phyloP scores from a whole-genome alignment of 2,113 vertebrate genomes.

The Callithrix jacchus region DNA sequence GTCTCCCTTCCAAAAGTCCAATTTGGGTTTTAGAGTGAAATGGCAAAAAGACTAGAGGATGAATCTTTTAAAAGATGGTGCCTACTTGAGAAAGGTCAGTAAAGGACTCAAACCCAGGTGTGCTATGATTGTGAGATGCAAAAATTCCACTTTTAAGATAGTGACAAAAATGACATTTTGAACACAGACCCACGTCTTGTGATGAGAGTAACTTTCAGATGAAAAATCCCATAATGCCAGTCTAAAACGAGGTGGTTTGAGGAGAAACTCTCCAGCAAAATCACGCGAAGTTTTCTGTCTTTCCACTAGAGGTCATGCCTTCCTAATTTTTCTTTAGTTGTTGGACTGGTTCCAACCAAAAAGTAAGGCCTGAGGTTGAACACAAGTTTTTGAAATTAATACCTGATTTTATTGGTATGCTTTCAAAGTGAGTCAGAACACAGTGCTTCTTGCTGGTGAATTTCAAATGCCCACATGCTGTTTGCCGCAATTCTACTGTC shows the following conservation, averaged over 20 bases:
- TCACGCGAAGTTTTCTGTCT: fast-evolving
- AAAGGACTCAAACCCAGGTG: not conserved
- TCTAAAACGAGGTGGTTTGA: not conserved
- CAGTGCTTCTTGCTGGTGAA: not conserved
- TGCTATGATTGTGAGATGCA: not conserved
- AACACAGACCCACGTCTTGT: not conserved
- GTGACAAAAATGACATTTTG: not conserved
- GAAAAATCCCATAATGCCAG: not conserved
- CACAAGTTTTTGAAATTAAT: not conserved
- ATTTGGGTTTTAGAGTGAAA: not conserved
- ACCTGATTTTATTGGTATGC: not conserved
- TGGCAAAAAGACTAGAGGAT: not conserved
- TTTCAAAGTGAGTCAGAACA: not conserved
- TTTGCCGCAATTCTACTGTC: not conserved
- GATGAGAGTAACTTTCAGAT: not conserved
- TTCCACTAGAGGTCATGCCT: constrained; percentile 45
- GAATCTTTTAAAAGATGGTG: not conserved
- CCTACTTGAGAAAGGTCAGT: not conserved
- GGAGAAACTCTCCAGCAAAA: not conserved
- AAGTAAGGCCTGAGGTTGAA: not conserved
- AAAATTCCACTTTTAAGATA: not conserved
- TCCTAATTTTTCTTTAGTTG: constrained; percentile 13
- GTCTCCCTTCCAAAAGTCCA: not conserved
- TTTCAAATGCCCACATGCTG: not conserved
- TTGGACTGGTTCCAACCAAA: not conserved